Conservation (phyloP, 2,113 vertebrate species). For the Rhea americana region DNA sequence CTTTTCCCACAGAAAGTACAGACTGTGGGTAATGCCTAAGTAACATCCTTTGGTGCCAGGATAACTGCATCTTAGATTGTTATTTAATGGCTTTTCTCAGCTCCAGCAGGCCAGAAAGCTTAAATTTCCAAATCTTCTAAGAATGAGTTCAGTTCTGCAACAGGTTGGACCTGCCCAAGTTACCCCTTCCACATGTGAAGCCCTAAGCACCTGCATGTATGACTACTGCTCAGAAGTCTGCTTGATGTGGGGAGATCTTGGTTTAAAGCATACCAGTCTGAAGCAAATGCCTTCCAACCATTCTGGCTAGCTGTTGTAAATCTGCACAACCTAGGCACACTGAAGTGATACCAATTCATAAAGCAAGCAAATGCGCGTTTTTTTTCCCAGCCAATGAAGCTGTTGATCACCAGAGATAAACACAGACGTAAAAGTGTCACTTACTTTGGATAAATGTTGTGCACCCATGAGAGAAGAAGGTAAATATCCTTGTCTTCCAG, state of each 20-base stretch:
- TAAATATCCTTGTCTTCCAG: conserved; percentile 77
- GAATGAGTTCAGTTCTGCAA: background rate
- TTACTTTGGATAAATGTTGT: conserved; percentile 83
- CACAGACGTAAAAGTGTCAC: background rate
- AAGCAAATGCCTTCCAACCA: background rate
- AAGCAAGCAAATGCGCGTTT: background rate
- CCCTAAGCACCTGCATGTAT: background rate
- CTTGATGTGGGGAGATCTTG: background rate
- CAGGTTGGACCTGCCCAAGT: background rate
- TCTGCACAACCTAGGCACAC: background rate
- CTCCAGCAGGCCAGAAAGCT: background rate
- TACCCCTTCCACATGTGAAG: background rate
- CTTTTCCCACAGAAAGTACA: background rate
- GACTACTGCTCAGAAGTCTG: background rate
- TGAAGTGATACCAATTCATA: rapidly evolving
- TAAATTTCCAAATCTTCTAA: background rate
- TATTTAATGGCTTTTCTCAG: background rate
- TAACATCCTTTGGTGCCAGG: background rate
- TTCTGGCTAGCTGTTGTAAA: background rate
- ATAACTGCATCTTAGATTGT: background rate
- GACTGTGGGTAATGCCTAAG: background rate
- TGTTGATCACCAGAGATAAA: background rate
- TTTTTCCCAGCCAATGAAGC: background rate
- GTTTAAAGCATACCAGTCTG: background rate
- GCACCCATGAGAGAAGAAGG: conserved; percentile 85